Evolutionary conservation across 2,113 vertebrate species (phyloP).

Genomic region (Halichoeres trimaculatus): DNA sequence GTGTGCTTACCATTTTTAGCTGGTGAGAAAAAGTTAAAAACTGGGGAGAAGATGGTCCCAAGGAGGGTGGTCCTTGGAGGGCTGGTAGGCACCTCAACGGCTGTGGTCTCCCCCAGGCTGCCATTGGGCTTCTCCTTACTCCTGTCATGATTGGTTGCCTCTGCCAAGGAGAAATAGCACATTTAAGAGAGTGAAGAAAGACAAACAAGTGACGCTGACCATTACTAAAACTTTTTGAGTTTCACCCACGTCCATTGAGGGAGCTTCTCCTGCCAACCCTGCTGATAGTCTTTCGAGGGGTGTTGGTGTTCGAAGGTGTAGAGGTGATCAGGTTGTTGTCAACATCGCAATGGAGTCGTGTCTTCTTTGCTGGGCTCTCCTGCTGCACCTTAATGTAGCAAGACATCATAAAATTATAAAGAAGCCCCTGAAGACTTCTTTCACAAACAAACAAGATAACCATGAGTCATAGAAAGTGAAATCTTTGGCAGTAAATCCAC

Average conservation of each 20-base stretch:
- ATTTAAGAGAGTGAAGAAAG: not conserved
- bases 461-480: too few species aligned
- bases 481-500: too few species aligned
- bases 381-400: conserved; percentile 86
- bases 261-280: conserved; percentile 90
- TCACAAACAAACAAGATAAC: too few species aligned
- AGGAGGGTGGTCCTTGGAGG: conserved; percentile 93
- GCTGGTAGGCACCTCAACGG: conserved; percentile 82
- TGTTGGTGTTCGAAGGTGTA: conserved; percentile 86
- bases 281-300: conserved; percentile 85
- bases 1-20: conserved; percentile 92
- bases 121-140: conserved; percentile 95
- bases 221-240: not conserved
- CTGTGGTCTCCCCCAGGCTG: conserved; percentile 88
- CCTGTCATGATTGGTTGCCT: conserved; percentile 93
- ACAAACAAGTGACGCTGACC: not conserved
- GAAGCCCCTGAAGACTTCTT: too few species aligned
- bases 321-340: conserved; percentile 95
- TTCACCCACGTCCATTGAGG: conserved; percentile 90
- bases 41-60: conserved; percentile 97
- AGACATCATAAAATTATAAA: not conserved
- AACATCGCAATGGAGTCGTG: conserved; percentile 90
- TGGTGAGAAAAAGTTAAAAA: conserved; percentile 99
- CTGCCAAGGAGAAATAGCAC: conserved; percentile 65
- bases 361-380: conserved; percentile 92